Evolutionary conservation across 2,888 invertebrate species (phyloP).

Genomic region (Sesia apiformis): DNA sequence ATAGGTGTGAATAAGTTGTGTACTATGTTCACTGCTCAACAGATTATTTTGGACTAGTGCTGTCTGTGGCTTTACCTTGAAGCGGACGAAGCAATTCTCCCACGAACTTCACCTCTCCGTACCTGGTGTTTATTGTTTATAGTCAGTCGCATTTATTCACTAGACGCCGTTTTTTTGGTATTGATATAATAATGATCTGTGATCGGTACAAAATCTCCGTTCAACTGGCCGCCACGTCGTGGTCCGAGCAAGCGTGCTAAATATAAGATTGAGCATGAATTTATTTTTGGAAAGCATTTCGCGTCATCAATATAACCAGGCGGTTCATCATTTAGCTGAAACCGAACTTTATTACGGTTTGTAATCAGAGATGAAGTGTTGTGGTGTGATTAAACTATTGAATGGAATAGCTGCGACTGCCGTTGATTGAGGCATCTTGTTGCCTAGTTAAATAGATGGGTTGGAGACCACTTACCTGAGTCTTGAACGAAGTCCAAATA

Average conservation of each 20-base stretch:
- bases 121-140: conserved; percentile 37
- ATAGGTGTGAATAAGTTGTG: conserved; percentile 71
- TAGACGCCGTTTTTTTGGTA: conserved; percentile 30
- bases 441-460: background rate
- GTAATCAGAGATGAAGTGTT: conserved; percentile 14
- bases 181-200: conserved; percentile 44
- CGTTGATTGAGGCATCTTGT: background rate
- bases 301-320: conserved; percentile 51
- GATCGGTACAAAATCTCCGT: conserved; percentile 65
- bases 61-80: conserved; percentile 62
- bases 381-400: background rate
- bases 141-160: conserved; percentile 26
- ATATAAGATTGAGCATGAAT: conserved; percentile 71
- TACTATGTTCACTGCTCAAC: conserved; percentile 55
- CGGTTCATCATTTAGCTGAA: conserved; percentile 11
- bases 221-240: conserved; percentile 60
- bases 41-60: conserved; percentile 55
- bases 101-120: conserved; percentile 34
- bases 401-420: background rate
- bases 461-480: conserved; percentile 13
- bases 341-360: conserved; percentile 13
- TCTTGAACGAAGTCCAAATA: conserved; percentile 32
- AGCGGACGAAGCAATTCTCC: conserved; percentile 34
- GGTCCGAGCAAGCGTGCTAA: conserved; percentile 65
- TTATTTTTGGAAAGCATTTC: conserved; percentile 68